Percentiles rank a stretch among this genome's conserved stretches.
phyloP scores from a whole-genome alignment of 2,888 invertebrate genomes.

The Pinctada fucata region DNA sequence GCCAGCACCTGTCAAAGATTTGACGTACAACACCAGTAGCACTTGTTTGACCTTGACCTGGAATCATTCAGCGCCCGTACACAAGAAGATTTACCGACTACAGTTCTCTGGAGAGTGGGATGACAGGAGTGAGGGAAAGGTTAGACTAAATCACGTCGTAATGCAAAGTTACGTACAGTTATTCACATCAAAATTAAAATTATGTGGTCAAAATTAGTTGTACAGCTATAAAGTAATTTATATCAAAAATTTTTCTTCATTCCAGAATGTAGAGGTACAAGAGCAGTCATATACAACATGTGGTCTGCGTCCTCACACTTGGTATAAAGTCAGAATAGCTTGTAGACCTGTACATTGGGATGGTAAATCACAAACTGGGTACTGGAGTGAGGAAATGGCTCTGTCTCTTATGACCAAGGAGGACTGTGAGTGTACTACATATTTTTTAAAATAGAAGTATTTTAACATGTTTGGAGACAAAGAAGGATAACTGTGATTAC shows the following conservation, averaged over 20 bases:
- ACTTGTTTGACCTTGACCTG: conserved; percentile 52
- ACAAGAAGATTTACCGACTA: conserved; percentile 47
- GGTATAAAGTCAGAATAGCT: conserved; percentile 47
- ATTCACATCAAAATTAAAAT: too few relatives aligned
- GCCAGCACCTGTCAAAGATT: conserved; percentile 48
- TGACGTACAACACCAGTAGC: conserved; percentile 46
- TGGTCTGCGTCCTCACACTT: conserved; percentile 45
- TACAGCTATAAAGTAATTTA: too few relatives aligned
- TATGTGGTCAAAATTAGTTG: too few relatives aligned
- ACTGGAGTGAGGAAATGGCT: conserved; percentile 47
- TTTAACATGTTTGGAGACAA: too few relatives aligned
- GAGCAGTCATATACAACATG: conserved; percentile 33
- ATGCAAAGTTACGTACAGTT: too few relatives aligned
- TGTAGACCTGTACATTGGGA: conserved; percentile 38
- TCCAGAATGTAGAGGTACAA: background rate
- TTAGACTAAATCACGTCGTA: background rate
- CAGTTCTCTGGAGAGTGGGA: conserved; percentile 45
- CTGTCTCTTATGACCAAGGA: conserved; percentile 44
- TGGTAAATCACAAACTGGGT: conserved; percentile 40
- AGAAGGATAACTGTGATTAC: too few relatives aligned
- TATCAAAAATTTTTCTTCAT: too few relatives aligned
- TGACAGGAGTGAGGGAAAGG: conserved; percentile 2
- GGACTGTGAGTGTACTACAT: conserved; percentile 43
- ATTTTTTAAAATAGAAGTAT: too few relatives aligned
- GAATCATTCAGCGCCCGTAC: conserved; percentile 40